These are phyloP conservation scores for Linnaemya vulpina DNA, from an alignment of 2,888 invertebrate genomes.

Conservation along the genomic window DNA sequence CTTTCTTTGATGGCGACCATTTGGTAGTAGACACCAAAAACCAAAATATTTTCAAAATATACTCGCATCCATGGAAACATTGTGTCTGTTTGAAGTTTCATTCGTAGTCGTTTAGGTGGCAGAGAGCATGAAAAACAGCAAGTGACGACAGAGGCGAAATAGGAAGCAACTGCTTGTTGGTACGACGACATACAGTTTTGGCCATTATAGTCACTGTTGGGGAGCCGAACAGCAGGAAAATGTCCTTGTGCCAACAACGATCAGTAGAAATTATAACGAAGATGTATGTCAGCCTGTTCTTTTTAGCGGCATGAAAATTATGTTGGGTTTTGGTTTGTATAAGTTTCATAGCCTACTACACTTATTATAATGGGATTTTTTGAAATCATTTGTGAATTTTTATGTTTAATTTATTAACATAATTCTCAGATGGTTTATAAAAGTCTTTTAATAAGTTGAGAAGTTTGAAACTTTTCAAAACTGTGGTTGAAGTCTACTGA, in stretches of 20 bases:
- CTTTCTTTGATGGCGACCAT: slow-evolving; percentile 62
- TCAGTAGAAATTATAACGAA: slow-evolving; percentile 56
- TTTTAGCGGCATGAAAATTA: too few species aligned
- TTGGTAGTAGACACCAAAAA: slow-evolving; percentile 72
- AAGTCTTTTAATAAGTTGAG: too few species aligned
- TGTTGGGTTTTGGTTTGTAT: too few species aligned
- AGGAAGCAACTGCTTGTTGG: slow-evolving; percentile 53
- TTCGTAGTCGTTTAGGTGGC: neutral
- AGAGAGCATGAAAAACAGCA: slow-evolving; percentile 3
- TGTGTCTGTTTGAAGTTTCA: slow-evolving; percentile 22
- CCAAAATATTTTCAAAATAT: slow-evolving; percentile 73
- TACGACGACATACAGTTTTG: slow-evolving; percentile 43
- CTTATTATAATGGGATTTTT: too few species aligned
- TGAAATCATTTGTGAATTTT: too few species aligned
- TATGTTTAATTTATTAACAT: too few species aligned
- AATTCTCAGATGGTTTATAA: too few species aligned
- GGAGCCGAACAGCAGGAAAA: slow-evolving; percentile 57
- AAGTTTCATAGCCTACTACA: too few species aligned
- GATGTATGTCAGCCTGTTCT: too few species aligned
- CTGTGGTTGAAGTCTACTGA: too few species aligned
- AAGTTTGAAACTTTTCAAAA: too few species aligned
- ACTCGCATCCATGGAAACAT: slow-evolving; percentile 3
- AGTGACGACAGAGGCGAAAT: slow-evolving; percentile 29
- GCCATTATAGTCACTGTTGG: slow-evolving; percentile 71
- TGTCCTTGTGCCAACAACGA: slow-evolving; percentile 70